phyloP scores from a whole-genome alignment of 2,797 vertebrate genomes.

The Coluber constrictor region DNA sequence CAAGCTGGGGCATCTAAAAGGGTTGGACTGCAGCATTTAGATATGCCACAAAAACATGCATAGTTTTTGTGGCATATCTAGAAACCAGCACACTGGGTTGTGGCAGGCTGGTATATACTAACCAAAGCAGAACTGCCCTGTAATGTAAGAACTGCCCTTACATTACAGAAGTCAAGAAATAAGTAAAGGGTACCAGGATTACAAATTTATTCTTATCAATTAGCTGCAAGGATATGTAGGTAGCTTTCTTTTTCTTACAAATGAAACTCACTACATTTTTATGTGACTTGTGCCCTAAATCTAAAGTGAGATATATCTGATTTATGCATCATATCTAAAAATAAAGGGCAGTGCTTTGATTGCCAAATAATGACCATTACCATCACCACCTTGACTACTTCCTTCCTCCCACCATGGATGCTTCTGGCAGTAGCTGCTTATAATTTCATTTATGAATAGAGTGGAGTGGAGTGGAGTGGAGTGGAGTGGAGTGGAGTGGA shows the following conservation, averaged over 20 bases:
- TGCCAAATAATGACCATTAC: not conserved
- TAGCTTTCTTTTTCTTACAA: not conserved
- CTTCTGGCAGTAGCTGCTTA: not conserved
- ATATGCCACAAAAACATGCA: not conserved
- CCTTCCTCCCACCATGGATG: not conserved
- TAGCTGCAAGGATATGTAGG: not conserved
- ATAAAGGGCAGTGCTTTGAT: not conserved
- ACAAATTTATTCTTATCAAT: not conserved
- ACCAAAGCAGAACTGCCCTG: not conserved
- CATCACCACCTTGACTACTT: not conserved
- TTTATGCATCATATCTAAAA: not conserved
- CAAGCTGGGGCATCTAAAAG: not conserved
- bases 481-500: too few relatives aligned
- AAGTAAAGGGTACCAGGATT: not conserved
- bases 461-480: too few relatives aligned
- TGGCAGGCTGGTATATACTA: not conserved
- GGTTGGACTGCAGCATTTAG: not conserved
- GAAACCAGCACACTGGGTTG: not conserved
- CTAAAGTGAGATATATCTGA: not conserved
- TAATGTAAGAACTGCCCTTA: not conserved
- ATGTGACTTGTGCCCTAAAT: too few relatives aligned
- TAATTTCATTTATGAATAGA: too few relatives aligned
- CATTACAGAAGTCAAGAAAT: not conserved
- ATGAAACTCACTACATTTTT: not conserved
- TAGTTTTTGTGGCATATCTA: not conserved